Evolutionary conservation across 2,113 vertebrate species (phyloP).

Genomic region (Cynopterus brachyotis): DNA sequence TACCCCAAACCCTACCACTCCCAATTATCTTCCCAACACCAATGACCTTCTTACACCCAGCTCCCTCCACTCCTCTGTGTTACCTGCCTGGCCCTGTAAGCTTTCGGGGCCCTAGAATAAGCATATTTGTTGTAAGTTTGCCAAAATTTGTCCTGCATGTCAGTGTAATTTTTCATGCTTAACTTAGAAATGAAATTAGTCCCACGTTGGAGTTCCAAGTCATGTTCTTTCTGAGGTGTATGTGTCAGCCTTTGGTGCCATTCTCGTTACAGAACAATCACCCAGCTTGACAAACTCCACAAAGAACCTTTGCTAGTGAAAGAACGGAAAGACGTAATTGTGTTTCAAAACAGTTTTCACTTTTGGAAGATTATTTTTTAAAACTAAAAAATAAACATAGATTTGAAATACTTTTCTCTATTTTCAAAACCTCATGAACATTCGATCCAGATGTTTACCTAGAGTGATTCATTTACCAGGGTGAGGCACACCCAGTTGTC

Average conservation of each 20-base stretch:
- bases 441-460: conserved; percentile 66
- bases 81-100: not conserved
- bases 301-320: not conserved
- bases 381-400: not conserved
- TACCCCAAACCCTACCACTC: not conserved
- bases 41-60: not conserved
- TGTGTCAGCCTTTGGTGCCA: not conserved
- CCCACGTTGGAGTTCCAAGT: not conserved
- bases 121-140: not conserved
- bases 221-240: not conserved
- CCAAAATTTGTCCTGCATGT: not conserved
- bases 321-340: not conserved
- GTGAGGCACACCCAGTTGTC: conserved; percentile 13
- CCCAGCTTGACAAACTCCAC: not conserved
- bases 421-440: conserved; percentile 57
- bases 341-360: conserved; percentile 64
- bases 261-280: not conserved
- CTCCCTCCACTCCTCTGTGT: not conserved
- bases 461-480: conserved; percentile 59
- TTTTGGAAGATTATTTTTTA: conserved; percentile 47
- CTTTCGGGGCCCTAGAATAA: not conserved
- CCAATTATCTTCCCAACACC: not conserved
- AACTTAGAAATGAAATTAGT: conserved; percentile 12
- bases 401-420: conserved; percentile 61
- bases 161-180: not conserved